Conservation (phyloP, 35 echinoderm and acorn worm genomes). For the Heliocidaris tuberculata region DNA sequence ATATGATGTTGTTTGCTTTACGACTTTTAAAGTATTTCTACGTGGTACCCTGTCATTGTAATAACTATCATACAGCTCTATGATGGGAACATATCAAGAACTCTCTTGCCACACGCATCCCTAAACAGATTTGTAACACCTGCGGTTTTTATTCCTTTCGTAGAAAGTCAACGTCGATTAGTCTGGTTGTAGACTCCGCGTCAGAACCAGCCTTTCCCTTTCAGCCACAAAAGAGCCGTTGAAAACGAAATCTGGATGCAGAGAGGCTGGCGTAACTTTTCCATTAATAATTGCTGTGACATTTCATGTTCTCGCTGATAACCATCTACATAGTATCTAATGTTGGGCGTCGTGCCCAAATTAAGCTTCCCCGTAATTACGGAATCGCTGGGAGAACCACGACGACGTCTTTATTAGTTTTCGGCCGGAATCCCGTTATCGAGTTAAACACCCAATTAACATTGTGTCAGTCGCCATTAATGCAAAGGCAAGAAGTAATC, state of each 20-base stretch:
- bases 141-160: neutral
- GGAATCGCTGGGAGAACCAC: neutral
- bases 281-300: neutral
- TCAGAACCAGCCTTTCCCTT: too few species aligned
- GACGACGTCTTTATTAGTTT: constrained; percentile 5
- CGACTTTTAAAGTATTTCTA: too few species aligned
- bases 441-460: constrained; percentile 17
- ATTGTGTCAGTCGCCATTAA: constrained; percentile 2
- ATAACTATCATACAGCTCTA: too few species aligned
- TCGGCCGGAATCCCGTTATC: neutral
- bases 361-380: neutral
- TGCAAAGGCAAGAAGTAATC: neutral
- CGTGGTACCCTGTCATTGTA: too few species aligned
- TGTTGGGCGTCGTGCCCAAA: neutral
- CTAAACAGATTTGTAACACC: neutral
- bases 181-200: neutral
- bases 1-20: neutral
- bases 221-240: neutral
- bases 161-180: neutral
- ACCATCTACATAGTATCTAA: neutral
- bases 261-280: neutral
- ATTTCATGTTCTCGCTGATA: neutral
- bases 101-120: neutral
- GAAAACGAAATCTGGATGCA: neutral
- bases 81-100: too few species aligned